phyloP scores from a whole-genome alignment of 2,113 vertebrate genomes.

The Machaerirhynchus nigripectus region DNA sequence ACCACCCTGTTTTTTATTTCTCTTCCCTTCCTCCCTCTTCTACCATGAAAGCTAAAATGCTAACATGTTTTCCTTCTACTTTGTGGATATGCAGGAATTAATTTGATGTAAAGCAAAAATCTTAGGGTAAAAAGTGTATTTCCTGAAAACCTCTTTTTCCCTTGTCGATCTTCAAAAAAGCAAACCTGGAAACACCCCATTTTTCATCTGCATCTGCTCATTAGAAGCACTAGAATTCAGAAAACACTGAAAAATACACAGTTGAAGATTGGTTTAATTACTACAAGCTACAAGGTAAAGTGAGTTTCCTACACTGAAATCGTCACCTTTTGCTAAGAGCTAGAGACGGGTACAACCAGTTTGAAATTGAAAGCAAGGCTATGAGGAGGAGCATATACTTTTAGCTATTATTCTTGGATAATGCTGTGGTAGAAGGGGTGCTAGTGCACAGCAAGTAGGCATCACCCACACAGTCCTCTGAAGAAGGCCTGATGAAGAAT shows the following conservation, averaged over 20 bases:
- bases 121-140: neutral
- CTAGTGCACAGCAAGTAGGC: neutral
- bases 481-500: neutral
- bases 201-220: neutral
- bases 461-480: neutral
- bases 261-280: neutral
- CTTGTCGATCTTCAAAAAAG: neutral
- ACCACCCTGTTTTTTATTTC: neutral
- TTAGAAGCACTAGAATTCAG: neutral
- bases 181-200: neutral
- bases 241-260: neutral
- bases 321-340: neutral
- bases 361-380: neutral
- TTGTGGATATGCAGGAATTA: neutral
- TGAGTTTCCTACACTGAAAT: neutral
- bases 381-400: neutral
- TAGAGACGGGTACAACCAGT: neutral
- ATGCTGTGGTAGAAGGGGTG: neutral
- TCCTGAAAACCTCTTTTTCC: neutral
- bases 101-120: neutral
- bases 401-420: neutral
- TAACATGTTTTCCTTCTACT: neutral
- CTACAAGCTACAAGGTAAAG: neutral
- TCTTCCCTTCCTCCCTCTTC: neutral
- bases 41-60: neutral